Evolutionary conservation across 2,888 invertebrate genomes (phyloP), one percentile per base, ranked within the genome.

Genomic region (Orthonychiurus folsomi): DNA sequence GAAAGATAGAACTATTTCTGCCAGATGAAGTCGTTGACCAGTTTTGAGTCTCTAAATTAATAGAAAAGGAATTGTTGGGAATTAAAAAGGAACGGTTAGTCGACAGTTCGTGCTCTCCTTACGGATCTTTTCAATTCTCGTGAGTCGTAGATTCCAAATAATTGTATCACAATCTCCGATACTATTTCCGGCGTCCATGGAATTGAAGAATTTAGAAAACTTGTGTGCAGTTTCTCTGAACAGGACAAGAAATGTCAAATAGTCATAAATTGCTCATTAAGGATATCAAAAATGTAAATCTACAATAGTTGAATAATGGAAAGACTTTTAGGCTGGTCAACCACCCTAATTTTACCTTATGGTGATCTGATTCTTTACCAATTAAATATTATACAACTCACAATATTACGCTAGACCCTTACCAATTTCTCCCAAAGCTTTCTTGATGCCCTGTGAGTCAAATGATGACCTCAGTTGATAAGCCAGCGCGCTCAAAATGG

Each of bases 1-100:
- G 20, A 15, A 18, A 9, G 48, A 5, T 20, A 48, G 24, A 3
- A 59, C 3, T 12, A 59, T 48, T 50, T 59, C 59, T 3, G 59
- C 59, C 50, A 59, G 20, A 23, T 59, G n/a, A n/a, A 59, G 47
- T 24, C 26, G 21, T 50, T 59, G 59, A 15, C 18, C 48, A 5
- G 59, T 50, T 3, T 20, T 24, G 2, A 59, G 50, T 12, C 47
- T 47, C 59, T 59, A 25, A 56, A 56, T 12, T 9, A 56, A 56
- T 20, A 23, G 27, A 5, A 24, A 23, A 9, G 20, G 52, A 9
- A 21, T 24, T 25, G 56, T 26, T 25, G n/a, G 12, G 3, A 21
- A 5, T 21, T 18, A 5, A 56, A 56, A 24, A 56, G 5, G n/a
- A 15, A 53, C 21, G 53, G 21, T 9, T 15, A 56, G 27, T n/a